Evolutionary conservation across 2,797 vertebrate species (phyloP).

Genomic region (Austrolebias charrua): DNA sequence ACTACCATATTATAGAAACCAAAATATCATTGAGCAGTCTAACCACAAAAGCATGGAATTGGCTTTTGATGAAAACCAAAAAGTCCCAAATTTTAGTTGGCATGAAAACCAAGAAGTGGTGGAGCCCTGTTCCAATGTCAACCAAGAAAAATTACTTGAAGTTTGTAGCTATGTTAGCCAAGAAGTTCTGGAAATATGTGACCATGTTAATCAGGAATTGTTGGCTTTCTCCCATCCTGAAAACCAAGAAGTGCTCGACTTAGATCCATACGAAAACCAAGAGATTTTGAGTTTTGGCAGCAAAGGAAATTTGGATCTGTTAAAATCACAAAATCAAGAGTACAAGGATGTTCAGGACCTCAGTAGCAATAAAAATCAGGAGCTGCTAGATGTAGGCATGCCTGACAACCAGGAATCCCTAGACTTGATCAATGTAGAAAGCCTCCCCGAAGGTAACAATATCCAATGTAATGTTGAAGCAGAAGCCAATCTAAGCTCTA

Average conservation of each 20-base stretch:
- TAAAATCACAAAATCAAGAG: conserved; percentile 20
- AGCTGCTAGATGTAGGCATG: conserved; percentile 30
- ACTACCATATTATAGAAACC: conserved; percentile 48
- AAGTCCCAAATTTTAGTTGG: conserved; percentile 39
- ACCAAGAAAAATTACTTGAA: conserved; percentile 23
- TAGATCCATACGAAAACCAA: conserved; percentile 38
- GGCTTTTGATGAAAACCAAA: conserved; percentile 38
- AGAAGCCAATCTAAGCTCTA: conserved; percentile 26
- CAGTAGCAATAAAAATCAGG: conserved; percentile 40
- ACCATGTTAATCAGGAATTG: conserved; percentile 25
- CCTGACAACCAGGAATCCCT: conserved; percentile 58
- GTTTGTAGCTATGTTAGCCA: conserved; percentile 41
- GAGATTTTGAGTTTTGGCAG: conserved; percentile 33
- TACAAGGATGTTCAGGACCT: conserved; percentile 35
- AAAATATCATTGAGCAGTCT: conserved; percentile 43
- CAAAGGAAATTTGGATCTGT: conserved; percentile 40
- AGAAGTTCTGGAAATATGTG: conserved; percentile 41
- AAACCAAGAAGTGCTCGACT: conserved; percentile 60
- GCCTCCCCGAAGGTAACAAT: conserved; percentile 56
- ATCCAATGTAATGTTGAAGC: conserved; percentile 46
- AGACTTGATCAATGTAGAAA: conserved; percentile 32
- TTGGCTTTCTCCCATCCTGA: conserved; percentile 36
- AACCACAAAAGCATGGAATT: conserved; percentile 16
- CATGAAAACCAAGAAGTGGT: conserved; percentile 59
- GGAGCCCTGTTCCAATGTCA: conserved; percentile 21